Evolutionary conservation across 2,888 invertebrate genomes (phyloP).

Genomic region (Zaprionus bogoriensis): DNA sequence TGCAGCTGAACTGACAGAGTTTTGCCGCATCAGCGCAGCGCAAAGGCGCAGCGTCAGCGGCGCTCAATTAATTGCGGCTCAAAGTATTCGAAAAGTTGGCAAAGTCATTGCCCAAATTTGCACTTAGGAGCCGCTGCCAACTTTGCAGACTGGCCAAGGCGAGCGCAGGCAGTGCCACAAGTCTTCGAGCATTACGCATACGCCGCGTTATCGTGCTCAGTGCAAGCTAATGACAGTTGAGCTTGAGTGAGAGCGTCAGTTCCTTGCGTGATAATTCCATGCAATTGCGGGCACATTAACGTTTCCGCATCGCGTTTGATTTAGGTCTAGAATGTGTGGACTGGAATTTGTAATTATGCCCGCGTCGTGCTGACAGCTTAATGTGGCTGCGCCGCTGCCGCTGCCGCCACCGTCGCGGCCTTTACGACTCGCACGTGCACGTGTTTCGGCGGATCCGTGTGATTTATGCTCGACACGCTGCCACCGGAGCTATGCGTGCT

Average conservation of each 20-base stretch:
- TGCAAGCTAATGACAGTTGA: slow-evolving; percentile 24
- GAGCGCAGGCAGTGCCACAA: neutral
- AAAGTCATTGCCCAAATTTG: slow-evolving; percentile 43
- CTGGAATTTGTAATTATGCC: slow-evolving; percentile 68
- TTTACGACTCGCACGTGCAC: slow-evolving; percentile 66
- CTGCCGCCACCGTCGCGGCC: slow-evolving; percentile 44
- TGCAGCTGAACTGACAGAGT: neutral
- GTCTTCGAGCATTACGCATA: slow-evolving; percentile 43
- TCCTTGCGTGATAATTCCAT: slow-evolving; percentile 67
- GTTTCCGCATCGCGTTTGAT: slow-evolving; percentile 69
- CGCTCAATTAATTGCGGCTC: slow-evolving; percentile 43
- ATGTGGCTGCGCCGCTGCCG: no score
- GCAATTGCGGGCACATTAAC: slow-evolving; percentile 68
- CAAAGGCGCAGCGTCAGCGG: slow-evolving; percentile 34
- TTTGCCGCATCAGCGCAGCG: slow-evolving; percentile 24
- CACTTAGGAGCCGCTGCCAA: slow-evolving; percentile 13
- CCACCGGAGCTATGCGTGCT: slow-evolving; percentile 51
- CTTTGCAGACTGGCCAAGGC: slow-evolving; percentile 37
- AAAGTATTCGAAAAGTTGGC: slow-evolving; percentile 31
- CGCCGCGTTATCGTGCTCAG: slow-evolving; percentile 20
- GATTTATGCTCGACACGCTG: slow-evolving; percentile 57
- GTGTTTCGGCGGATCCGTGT: slow-evolving; percentile 40
- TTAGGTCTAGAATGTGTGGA: slow-evolving; percentile 63
- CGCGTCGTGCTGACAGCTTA: slow-evolving; percentile 60
- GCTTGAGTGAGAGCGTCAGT: no score